Conservation (phyloP, 2,888 invertebrate species). For the Scaptodrosophila latifasciaeformis region DNA sequence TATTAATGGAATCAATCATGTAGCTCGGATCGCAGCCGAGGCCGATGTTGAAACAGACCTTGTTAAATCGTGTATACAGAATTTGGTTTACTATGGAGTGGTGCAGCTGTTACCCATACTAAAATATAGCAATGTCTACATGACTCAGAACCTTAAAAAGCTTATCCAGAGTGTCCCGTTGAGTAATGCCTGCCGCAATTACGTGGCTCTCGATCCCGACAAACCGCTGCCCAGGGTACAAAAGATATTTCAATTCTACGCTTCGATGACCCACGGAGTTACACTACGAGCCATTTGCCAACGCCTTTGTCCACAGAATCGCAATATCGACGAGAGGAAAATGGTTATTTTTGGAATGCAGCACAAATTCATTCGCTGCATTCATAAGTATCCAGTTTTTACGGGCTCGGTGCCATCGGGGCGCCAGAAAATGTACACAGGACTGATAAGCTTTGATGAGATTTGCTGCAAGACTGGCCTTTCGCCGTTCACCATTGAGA, state of each 20-base stretch:
- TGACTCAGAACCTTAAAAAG: constrained; percentile 83
- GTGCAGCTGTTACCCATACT: constrained; percentile 86
- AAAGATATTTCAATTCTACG: constrained; percentile 77
- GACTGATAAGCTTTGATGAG: constrained; percentile 88
- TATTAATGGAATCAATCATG: constrained; percentile 94
- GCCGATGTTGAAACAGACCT: constrained; percentile 95
- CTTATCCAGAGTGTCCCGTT: constrained; percentile 81
- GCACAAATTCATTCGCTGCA: constrained; percentile 78
- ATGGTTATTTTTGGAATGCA: constrained; percentile 79
- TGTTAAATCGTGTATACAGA: constrained; percentile 95
- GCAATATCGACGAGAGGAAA: constrained; percentile 76
- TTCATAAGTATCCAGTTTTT: constrained; percentile 77
- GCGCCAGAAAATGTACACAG: constrained; percentile 84
- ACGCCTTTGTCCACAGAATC: constrained; percentile 79
- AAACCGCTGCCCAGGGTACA: constrained; percentile 70
- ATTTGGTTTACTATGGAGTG: constrained; percentile 87
- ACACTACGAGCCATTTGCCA: constrained; percentile 83
- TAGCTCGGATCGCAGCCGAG: constrained; percentile 90
- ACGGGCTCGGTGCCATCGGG: constrained; percentile 75
- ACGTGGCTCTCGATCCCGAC: constrained; percentile 71
- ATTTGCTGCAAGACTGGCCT: constrained; percentile 91
- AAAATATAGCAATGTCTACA: constrained; percentile 91
- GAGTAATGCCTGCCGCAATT: constrained; percentile 82
- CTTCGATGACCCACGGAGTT: constrained; percentile 82
- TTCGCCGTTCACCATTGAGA: constrained; percentile 84